Conservation (phyloP, 2,113 vertebrate genomes). For the Atractosteus spatula region DNA sequence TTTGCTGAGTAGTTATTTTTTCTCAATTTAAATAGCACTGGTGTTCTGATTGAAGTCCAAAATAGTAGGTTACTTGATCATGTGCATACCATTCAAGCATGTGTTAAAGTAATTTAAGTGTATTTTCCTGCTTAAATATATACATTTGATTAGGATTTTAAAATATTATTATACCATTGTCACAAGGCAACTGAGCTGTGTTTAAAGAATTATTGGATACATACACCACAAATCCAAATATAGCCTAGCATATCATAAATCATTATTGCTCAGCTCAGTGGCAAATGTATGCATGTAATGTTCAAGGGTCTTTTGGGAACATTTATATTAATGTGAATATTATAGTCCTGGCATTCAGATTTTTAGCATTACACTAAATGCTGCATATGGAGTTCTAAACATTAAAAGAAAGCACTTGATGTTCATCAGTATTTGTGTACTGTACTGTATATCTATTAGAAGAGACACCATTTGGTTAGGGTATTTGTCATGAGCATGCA, state of each 20-base stretch:
- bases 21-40: too few relatives aligned
- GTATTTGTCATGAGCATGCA: too few relatives aligned
- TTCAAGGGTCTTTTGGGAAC: conserved; percentile 33
- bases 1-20: too few relatives aligned
- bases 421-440: too few relatives aligned
- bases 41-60: too few relatives aligned
- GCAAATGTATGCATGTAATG: conserved; percentile 42
- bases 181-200: conserved; percentile 58
- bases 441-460: too few relatives aligned
- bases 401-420: too few relatives aligned
- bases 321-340: conserved; percentile 39
- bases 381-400: neutral
- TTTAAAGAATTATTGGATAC: conserved; percentile 55
- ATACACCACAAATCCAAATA: conserved; percentile 34
- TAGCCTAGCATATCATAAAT: conserved; percentile 43
- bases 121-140: conserved; percentile 53
- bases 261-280: conserved; percentile 30
- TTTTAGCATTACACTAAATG: conserved; percentile 19
- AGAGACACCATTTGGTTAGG: too few relatives aligned
- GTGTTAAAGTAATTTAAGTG: conserved; percentile 38
- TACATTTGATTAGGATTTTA: conserved; percentile 58
- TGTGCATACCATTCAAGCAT: conserved; percentile 15
- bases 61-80: conserved; percentile 12
- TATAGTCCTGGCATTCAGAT: conserved; percentile 27
- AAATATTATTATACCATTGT: conserved; percentile 41